These are phyloP conservation scores for Acanthochromis polyacanthus DNA, from an alignment of 2,113 vertebrate species.

Conservation along the genomic window DNA sequence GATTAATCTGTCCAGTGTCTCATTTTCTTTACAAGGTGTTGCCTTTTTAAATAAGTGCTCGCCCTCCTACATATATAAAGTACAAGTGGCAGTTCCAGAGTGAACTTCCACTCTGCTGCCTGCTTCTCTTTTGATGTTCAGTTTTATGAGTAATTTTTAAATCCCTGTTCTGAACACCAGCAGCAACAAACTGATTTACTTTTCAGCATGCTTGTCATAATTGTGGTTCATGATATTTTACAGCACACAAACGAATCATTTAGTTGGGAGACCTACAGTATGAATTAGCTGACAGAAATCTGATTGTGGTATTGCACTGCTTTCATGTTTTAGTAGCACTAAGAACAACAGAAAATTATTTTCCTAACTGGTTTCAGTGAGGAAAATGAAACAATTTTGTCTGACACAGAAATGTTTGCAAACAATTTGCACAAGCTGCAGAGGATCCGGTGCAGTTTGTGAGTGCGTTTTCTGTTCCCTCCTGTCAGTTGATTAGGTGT, in stretches of 20 bases:
- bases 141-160: slow-evolving; percentile 67
- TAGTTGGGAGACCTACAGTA: background rate
- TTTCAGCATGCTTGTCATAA: slow-evolving; percentile 4
- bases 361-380: background rate
- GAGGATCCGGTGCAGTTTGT: slow-evolving; percentile 13
- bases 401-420: slow-evolving; percentile 9
- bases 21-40: slow-evolving; percentile 66
- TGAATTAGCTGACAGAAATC: slow-evolving; percentile 1
- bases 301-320: background rate
- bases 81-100: slow-evolving; percentile 28
- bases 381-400: background rate
- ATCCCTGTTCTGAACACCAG: slow-evolving; percentile 46
- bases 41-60: slow-evolving; percentile 52
- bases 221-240: slow-evolving; percentile 9
- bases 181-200: slow-evolving; percentile 35
- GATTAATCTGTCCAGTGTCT: background rate
- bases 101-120: slow-evolving; percentile 39
- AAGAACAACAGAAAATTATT: background rate
- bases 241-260: slow-evolving; percentile 19
- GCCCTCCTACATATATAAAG: slow-evolving; percentile 34
- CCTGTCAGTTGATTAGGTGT: slow-evolving; percentile 66
- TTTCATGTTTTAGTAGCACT: background rate
- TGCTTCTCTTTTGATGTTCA: slow-evolving; percentile 70
- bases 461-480: slow-evolving; percentile 32
- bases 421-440: slow-evolving; percentile 7